These are phyloP conservation scores for Trinectes maculatus DNA, from an alignment of 2,113 vertebrate species.

Conservation along the genomic window DNA sequence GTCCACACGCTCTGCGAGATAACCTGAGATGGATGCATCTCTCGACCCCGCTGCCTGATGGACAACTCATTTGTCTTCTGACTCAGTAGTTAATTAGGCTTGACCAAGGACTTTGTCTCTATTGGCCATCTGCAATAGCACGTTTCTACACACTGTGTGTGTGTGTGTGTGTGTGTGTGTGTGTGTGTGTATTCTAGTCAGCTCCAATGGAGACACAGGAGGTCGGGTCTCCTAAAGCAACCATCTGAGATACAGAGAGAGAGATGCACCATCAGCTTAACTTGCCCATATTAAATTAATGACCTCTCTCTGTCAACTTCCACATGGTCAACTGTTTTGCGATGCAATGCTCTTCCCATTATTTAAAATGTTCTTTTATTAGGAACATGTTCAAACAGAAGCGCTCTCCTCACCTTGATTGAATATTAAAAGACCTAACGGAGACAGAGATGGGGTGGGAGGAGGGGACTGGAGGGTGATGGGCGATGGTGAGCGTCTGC, in stretches of 20 bases:
- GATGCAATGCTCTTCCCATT: slow-evolving; percentile 27
- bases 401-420: slow-evolving; percentile 26
- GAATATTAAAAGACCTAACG: slow-evolving; percentile 43
- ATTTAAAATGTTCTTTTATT: slow-evolving; percentile 39
- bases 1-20: slow-evolving; percentile 13
- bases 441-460: slow-evolving; percentile 9
- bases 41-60: slow-evolving; percentile 40
- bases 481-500: slow-evolving; percentile 53
- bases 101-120: slow-evolving; percentile 37
- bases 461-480: slow-evolving; percentile 17
- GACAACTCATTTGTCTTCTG: slow-evolving; percentile 58
- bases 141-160: slow-evolving; percentile 19
- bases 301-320: slow-evolving; percentile 18
- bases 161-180: too few species aligned
- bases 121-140: slow-evolving; percentile 23
- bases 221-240: too few species aligned
- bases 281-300: slow-evolving; percentile 16
- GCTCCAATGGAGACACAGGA: slow-evolving; percentile 14
- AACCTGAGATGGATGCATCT: slow-evolving; percentile 51
- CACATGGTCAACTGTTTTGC: slow-evolving; percentile 19
- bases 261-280: too few species aligned
- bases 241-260: too few species aligned
- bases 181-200: too few species aligned
- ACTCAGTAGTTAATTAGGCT: slow-evolving; percentile 61
- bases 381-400: slow-evolving; percentile 30